Evolutionary conservation across 2,797 vertebrate species (phyloP), one percentile per base, ranked within the genome.

Genomic region (Cirrhinus mrigala): DNA sequence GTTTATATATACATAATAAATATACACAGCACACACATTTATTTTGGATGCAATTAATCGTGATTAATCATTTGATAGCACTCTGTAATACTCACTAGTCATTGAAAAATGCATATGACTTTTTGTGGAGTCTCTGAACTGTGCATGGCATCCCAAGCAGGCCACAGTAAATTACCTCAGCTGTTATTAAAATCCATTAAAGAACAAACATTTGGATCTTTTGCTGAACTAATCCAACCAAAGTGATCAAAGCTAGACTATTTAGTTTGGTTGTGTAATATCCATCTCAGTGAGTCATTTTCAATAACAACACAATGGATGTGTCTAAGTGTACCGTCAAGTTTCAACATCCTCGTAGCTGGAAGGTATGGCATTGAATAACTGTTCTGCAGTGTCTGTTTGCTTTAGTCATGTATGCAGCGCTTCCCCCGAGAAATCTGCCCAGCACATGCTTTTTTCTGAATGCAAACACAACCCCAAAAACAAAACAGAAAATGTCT

Each of bases 401-500:
- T 48, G 44, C 44, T 33, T 50, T 44, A 75, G 46, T 37, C 9
- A 54, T 52, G 20, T 12, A 18, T 18, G 7, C 6, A 40, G 9
- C 10, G 48, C 15, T 74, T 60, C 24, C n/a, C 40, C 50, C 44
- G 29, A 37, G 76, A 62, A 80, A 52, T 52, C 14, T 69, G 22
- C n/a, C 22, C n/a, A 56, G 7, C 24, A 62, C 22, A 82, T 62
- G 37, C 56, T 50, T 50, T 48, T 50, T 62, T 52, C 46, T 22
- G 46, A 82, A 75, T 74, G 46, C 44, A 16, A 62, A 1, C 22
- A 56, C 14, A 50, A 75, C 33, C 22, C 1, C 3, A 50, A 52
- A 70, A 84, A 78, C 74, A 54, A 83, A 77, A 68, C 44, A 77
- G 82, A 68, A 78, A 68, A 69, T 69, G 62, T 15, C 20, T 27